Conservation (phyloP, 2,797 vertebrate genomes). For the Notolepis coatsorum region DNA sequence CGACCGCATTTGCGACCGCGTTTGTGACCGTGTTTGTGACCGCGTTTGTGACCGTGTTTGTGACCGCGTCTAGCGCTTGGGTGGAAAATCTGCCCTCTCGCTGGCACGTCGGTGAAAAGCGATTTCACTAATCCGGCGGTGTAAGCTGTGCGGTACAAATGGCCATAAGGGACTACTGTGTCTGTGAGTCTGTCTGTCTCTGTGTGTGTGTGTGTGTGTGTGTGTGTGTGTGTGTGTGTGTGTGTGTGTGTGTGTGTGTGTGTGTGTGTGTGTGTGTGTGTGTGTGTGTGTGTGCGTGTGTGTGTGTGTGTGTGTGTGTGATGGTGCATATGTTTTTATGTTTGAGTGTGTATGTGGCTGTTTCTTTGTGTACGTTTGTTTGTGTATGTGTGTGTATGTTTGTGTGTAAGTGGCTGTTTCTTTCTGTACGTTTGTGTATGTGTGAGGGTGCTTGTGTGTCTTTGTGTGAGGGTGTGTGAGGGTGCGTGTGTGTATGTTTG, state of each 20-base stretch:
- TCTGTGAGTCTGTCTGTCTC: slow-evolving; percentile 15
- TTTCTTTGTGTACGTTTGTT: slow-evolving; percentile 18
- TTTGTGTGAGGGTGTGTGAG: slow-evolving; percentile 20
- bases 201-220: slow-evolving; percentile 22
- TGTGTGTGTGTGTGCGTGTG: slow-evolving; percentile 16
- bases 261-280: background rate
- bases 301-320: slow-evolving; percentile 17
- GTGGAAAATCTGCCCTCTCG: slow-evolving; percentile 66
- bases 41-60: too few species aligned
- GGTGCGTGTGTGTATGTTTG: slow-evolving; percentile 11
- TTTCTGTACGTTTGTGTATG: slow-evolving; percentile 39
- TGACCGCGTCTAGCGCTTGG: slow-evolving; percentile 47
- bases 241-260: slow-evolving; percentile 12
- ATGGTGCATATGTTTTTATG: background rate
- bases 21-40: too few species aligned
- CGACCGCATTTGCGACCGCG: too few species aligned
- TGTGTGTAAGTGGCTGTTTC: too few species aligned
- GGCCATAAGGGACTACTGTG: slow-evolving; percentile 70
- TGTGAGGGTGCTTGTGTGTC: background rate
- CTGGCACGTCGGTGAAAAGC: slow-evolving; percentile 72
- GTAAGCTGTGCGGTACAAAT: slow-evolving; percentile 81
- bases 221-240: slow-evolving; percentile 18
- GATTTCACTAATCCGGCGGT: slow-evolving; percentile 82
- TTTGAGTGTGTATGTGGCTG: slow-evolving; percentile 4
- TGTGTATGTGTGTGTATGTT: slow-evolving; percentile 14